phyloP scores from a whole-genome alignment of 1,140 invertebrate genomes.

The Drosophila teissieri region DNA sequence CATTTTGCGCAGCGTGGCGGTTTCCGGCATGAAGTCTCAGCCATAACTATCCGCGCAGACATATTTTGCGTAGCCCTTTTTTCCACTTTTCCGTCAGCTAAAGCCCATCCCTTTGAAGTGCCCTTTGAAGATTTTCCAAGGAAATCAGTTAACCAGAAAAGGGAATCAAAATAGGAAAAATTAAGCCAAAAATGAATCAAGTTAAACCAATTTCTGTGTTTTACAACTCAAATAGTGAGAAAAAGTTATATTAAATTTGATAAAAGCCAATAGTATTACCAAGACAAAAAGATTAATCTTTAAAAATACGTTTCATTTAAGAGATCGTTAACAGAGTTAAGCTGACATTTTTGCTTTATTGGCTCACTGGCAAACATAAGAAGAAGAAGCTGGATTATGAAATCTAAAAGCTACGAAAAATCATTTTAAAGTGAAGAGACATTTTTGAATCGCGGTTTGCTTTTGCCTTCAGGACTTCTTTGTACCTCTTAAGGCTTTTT shows the following conservation, averaged over 20 bases:
- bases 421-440: not conserved
- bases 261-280: no score
- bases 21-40: conserved; percentile 48
- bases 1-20: conserved; percentile 64
- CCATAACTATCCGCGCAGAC: conserved; percentile 59
- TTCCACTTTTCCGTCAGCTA: conserved; percentile 18
- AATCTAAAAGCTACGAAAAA: not conserved
- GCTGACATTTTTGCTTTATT: no score
- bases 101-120: conserved; percentile 45
- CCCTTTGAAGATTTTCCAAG: conserved; percentile 35
- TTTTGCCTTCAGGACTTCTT: conserved; percentile 42
- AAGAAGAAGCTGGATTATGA: no score
- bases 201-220: not conserved
- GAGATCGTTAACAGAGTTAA: no score
- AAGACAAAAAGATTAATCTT: no score
- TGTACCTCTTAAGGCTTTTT: conserved; percentile 58
- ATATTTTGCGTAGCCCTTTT: conserved; percentile 43
- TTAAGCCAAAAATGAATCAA: not conserved
- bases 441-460: conserved; percentile 16
- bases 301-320: no score
- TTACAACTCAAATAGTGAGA: not conserved
- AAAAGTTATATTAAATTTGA: not conserved
- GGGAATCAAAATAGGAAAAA: not conserved
- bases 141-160: conserved; percentile 54
- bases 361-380: no score